phyloP scores from a whole-genome alignment of 2,797 vertebrate species.

The Valencia hispanica region DNA sequence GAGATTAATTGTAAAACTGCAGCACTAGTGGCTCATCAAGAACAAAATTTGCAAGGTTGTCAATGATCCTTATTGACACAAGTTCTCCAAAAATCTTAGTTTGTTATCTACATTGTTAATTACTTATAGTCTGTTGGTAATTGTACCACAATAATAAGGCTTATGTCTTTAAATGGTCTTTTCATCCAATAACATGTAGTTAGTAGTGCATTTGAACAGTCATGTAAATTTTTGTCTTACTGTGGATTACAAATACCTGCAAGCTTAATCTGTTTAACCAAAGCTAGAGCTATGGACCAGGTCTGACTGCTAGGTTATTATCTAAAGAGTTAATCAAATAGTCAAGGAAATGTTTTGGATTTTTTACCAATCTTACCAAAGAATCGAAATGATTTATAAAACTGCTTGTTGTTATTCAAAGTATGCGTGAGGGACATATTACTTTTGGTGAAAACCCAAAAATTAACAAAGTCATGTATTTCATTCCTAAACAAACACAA shows the following conservation, averaged over 20 bases:
- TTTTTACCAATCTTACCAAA: background rate
- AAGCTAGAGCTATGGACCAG: conserved; percentile 19
- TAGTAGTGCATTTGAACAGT: background rate
- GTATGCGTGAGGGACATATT: background rate
- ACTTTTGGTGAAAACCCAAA: background rate
- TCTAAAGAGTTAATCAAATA: background rate
- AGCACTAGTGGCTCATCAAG: conserved; percentile 45
- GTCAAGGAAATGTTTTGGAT: conserved; percentile 2
- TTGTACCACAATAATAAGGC: conserved; percentile 8
- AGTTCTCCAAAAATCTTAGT: conserved; percentile 36
- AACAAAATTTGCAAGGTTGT: conserved; percentile 43
- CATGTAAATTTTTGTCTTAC: background rate
- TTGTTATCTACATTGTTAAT: conserved; percentile 38
- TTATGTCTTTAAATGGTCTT: background rate
- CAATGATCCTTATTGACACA: conserved; percentile 50
- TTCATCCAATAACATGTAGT: background rate
- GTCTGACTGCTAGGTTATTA: conserved; percentile 12
- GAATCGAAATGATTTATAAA: background rate
- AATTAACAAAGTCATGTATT: conserved; percentile 22
- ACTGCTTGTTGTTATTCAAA: background rate
- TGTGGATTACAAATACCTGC: conserved; percentile 14
- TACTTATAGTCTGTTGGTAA: conserved; percentile 21
- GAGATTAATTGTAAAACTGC: conserved; percentile 66
- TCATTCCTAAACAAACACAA: conserved; percentile 41
- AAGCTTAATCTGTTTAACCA: conserved; percentile 26